phyloP scores from a whole-genome alignment of 2,888 invertebrate genomes.

The Diploptera punctata region DNA sequence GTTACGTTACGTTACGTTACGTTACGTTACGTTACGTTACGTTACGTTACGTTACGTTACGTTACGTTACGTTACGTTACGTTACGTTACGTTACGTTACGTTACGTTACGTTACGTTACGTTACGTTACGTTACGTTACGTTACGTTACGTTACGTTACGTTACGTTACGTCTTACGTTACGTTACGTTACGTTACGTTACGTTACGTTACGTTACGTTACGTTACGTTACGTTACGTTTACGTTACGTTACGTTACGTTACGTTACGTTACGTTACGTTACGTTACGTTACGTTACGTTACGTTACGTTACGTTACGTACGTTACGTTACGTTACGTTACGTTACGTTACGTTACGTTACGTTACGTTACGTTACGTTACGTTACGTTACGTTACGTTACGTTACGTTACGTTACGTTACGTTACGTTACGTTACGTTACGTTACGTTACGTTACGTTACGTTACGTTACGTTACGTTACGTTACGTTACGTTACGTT shows the following conservation, averaged over 20 bases:
- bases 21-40: background rate
- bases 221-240: background rate
- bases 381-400: too few species aligned
- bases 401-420: too few species aligned
- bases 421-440: too few species aligned
- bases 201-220: background rate
- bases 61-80: background rate
- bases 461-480: too few species aligned
- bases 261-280: background rate
- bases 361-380: background rate
- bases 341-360: background rate
- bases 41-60: background rate
- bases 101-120: background rate
- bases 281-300: background rate
- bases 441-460: too few species aligned
- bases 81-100: background rate
- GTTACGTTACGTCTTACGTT: constrained; percentile 12
- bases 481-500: too few species aligned
- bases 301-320: too few species aligned
- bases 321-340: too few species aligned
- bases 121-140: constrained; percentile 13
- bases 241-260: too few species aligned
- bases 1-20: background rate
- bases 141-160: constrained; percentile 17
- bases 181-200: constrained; percentile 11